Evolutionary conservation across 1,140 invertebrate species (phyloP), one percentile per base, ranked within the genome.

Genomic region (Caenorhabditis brenneri): DNA sequence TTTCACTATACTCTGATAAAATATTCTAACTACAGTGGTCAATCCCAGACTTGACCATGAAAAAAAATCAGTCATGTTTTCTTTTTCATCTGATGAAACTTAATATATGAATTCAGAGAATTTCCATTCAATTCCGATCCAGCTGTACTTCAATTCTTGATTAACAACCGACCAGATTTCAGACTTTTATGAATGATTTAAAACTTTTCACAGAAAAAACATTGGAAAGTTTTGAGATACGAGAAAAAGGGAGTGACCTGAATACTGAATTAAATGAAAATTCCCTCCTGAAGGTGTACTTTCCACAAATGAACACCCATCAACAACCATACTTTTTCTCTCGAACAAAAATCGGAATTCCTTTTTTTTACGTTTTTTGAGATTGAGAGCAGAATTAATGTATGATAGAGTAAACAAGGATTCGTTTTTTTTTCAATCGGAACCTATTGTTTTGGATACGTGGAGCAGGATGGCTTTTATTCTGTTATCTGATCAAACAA

Each of bases 121-220:
- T 10, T 4, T 5, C 7, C 39, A 6, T 42, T 12, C 12, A 6
- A 6, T 42, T 42, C 12, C 39, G 12, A 6, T 42, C 12, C 12
- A n/a, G n/a, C 39, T 42, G 5, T 12, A 42, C 39, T 42, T 42
- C 5, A 42, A 6, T 42, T 42, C 29, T 65, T 33, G 0, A 33
- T 65, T 65, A 7, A n/a, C 19, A 65, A 33, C 5, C 24, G 19
- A 65, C 15, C 15, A 19, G 58, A 33, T 36, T 0, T 65, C 58
- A 51, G 48, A 51, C 48, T 9, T 42, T 42, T 27, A 55, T 55
- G 24, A 65, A 65, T 65, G 58, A 65, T 65, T 65, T n/a, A n/a
- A n/a, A n/a, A n/a, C n/a, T n/a, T n/a, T n/a, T n/a, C n/a, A n/a
- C 29, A 65, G 39, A 42, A 65, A 65, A 60, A 3, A 55, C 48